A percentile compares a stretch with the other conserved stretches of the same genome.
These are phyloP conservation scores for Invenusta paracnida DNA, from an alignment of 2,888 invertebrate genomes.

Conservation along the genomic window DNA sequence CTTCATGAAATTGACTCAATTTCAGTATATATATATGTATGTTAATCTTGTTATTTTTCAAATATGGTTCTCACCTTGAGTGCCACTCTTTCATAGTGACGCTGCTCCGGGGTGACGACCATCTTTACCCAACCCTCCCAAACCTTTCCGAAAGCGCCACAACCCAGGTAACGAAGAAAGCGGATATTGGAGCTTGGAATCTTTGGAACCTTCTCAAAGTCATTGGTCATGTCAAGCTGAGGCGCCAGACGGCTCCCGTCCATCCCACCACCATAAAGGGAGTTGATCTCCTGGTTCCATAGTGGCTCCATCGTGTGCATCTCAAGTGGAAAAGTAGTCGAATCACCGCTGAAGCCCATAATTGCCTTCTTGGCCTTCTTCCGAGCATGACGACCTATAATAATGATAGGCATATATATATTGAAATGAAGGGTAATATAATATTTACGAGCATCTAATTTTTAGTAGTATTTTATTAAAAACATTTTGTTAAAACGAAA, in stretches of 20 bases:
- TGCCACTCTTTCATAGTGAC: background rate
- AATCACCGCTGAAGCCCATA: too few species aligned
- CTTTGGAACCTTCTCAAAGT: conserved; percentile 21
- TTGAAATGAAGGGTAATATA: background rate
- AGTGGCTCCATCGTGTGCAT: too few species aligned
- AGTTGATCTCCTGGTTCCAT: conserved; percentile 8
- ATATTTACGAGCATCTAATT: background rate
- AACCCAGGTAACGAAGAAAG: background rate
- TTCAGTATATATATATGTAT: too few species aligned
- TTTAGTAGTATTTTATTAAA: background rate
- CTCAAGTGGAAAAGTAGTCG: too few species aligned
- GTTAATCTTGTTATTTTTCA: background rate
- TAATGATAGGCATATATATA: too few species aligned
- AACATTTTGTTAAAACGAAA: too few species aligned
- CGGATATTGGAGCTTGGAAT: conserved; percentile 5
- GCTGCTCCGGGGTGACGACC: background rate
- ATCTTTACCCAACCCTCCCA: conserved; percentile 34
- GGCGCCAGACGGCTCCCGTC: too few species aligned
- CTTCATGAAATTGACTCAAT: too few species aligned
- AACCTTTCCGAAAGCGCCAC: conserved; percentile 39
- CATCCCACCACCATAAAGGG: conserved; percentile 16
- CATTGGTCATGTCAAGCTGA: background rate
- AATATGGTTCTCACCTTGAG: conserved; percentile 24
- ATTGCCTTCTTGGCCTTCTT: too few species aligned
- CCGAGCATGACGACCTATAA: too few species aligned